A percentile compares a stretch with the other conserved stretches of the same genome.
Evolutionary conservation across 1,140 invertebrate genomes (phyloP).

Genomic region (Ericerus pela): DNA sequence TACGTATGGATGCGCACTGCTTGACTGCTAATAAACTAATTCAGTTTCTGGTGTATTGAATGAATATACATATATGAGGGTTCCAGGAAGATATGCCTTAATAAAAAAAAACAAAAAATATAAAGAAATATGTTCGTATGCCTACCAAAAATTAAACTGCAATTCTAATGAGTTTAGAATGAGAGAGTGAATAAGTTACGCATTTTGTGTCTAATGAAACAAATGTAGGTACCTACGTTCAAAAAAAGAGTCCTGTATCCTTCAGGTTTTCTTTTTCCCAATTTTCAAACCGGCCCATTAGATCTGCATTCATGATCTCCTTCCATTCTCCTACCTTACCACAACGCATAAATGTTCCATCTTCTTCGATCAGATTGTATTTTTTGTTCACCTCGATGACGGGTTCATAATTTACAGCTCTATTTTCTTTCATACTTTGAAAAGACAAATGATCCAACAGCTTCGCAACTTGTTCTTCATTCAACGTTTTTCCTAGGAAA

Average conservation of each 20-base stretch:
- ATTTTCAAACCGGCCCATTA: constrained; percentile 51
- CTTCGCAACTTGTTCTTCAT: constrained; percentile 44
- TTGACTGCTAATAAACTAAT: too few relatives aligned
- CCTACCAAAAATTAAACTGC: too few relatives aligned
- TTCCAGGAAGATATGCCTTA: too few relatives aligned
- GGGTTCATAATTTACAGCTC: constrained; percentile 44
- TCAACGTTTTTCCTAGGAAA: constrained; percentile 53
- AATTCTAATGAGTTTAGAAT: too few relatives aligned
- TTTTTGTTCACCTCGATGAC: constrained; percentile 33
- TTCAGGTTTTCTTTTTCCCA: constrained; percentile 48
- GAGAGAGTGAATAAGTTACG: too few relatives aligned
- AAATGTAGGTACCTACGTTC: not conserved
- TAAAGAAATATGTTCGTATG: too few relatives aligned
- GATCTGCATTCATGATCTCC: constrained; percentile 57
- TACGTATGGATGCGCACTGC: too few relatives aligned
- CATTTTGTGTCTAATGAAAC: too few relatives aligned
- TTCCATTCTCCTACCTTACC: constrained; percentile 72
- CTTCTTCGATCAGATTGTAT: constrained; percentile 34
- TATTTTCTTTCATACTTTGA: constrained; percentile 52
- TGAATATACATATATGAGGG: too few relatives aligned
- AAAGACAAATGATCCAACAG: constrained; percentile 56
- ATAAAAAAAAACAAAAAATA: too few relatives aligned
- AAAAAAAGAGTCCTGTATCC: not conserved
- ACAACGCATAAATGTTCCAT: constrained; percentile 57
- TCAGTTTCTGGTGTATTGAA: too few relatives aligned